Conservation (phyloP, 2,113 vertebrate species). For the Lepisosteus osseus region DNA sequence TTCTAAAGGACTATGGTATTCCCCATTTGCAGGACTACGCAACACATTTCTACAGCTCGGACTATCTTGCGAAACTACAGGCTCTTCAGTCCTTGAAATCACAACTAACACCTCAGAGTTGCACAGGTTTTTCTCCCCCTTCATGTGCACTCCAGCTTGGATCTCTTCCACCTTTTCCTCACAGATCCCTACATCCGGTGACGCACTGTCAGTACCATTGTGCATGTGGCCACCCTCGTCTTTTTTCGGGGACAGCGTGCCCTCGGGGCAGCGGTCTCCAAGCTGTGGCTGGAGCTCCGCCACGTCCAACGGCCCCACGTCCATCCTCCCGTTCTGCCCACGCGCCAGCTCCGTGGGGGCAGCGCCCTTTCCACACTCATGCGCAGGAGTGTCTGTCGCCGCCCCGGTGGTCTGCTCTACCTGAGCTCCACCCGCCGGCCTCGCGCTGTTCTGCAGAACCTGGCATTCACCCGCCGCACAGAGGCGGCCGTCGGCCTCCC, state of each 20-base stretch:
- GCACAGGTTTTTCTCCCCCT: conserved; percentile 23
- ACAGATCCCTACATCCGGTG: conserved; percentile 30
- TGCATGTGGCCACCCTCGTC: conserved; percentile 22
- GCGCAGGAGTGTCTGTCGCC: conserved; percentile 36
- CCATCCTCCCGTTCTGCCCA: conserved; percentile 38
- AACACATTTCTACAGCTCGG: conserved; percentile 21
- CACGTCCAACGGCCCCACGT: conserved; percentile 16
- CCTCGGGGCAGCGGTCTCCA: conserved; percentile 24
- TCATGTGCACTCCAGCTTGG: background rate
- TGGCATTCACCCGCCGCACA: conserved; percentile 44
- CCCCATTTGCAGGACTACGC: conserved; percentile 41
- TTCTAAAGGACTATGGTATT: conserved; percentile 57
- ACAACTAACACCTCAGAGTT: conserved; percentile 44
- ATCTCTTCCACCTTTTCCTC: conserved; percentile 30
- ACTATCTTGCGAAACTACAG: conserved; percentile 15
- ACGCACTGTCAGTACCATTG: conserved; percentile 34
- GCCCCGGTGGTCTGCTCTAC: conserved; percentile 27
- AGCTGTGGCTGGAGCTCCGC: conserved; percentile 25
- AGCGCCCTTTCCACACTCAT: conserved; percentile 30
- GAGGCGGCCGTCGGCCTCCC: conserved; percentile 22
- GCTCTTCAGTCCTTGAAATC: conserved; percentile 43
- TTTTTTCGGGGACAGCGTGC: conserved; percentile 14
- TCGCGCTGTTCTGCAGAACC: conserved; percentile 40
- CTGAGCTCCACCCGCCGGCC: conserved; percentile 45
- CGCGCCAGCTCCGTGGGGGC: conserved; percentile 28